Evolutionary conservation across 2,113 vertebrate genomes (phyloP), one percentile per base, ranked within the genome.

Genomic region (Callaeas wilsoni): DNA sequence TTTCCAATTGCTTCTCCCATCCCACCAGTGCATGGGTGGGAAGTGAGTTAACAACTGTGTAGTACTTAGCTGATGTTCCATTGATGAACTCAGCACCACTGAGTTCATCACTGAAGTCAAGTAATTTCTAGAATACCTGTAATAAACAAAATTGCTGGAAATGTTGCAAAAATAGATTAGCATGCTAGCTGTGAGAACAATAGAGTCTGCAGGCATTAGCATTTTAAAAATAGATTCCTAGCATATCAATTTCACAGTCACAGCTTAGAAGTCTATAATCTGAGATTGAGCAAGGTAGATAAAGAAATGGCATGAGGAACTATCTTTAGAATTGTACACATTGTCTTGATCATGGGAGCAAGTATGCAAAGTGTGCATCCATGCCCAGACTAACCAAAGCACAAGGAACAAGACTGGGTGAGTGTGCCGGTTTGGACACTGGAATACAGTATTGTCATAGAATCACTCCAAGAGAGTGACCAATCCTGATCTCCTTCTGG

Each of bases 201-300:
- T 25, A 57, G 9, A 41, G 41, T 42, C 49, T 1, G 0, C 6
- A 69, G 32, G 25, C 8, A 59, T 57, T 30, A 65, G 4, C 5
- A 69, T 76, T 42, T 92, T 57, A 42, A 91, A 95, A 96, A 88
- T 21, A 60, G 42, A 46, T 42, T 87, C 19, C 19, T 75, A 42
- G 16, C 3, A 3, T 63, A 47, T 30, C 11, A 15, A 12, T 47
- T 49, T 87, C 80, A 75, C 47, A 84, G n/a, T 30, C 10, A 67
- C 22, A 87, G 13, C 2, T 80, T 84, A 80, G 44, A 35, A 80
- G 22, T 13, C 10, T 65, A 50, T 26, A 91, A 68, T 27, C 26
- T 80, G 64, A 81, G 47, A 78, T 47, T 64, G 25, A 30, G 23
- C 17, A 62, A 76, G 13, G 17, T 6, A 83, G 41, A 22, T 44